Base-by-base conservation (phyloP, 2,888 invertebrate genomes). In the Petrolisthes manimaculis region DNA sequence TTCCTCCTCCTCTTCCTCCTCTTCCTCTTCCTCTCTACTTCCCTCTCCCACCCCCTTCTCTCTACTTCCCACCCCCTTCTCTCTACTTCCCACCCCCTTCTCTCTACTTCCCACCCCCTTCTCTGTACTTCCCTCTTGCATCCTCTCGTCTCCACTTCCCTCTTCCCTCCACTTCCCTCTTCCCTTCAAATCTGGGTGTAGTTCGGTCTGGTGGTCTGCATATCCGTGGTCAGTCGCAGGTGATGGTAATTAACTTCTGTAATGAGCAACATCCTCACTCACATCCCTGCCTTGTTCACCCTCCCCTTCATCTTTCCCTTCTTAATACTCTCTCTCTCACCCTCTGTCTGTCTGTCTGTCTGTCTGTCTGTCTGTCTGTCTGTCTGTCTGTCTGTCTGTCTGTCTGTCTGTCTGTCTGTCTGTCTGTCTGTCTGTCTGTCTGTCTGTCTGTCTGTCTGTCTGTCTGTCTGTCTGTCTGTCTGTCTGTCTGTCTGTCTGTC, bases 181-280 rank as follows among this genome's bases (percentile, higher is more conserved):
- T 51, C 1, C 24, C 53, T 77, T 24, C 75, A 54, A 61, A 0
- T 61, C 37, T 55, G 80, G 61, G 61, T 55, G 80, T 80, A 8
- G 6, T 56, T 3, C 18, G 61, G 61, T 9, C 4, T 61, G 61
- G 61, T 9, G 61, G 61, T 56, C n/a, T 24, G 21, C 53, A 54
- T 56, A 37, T 81, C 81, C 37, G 24, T 37, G 84, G 84, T 84
- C 84, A 84, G 67, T 67, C 84, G 67, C 69, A 56, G 84, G 78
- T 78, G 78, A 84, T 55, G 84, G 78, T 84, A 84, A 84, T 84
- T 84, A 84, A 79, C 78, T 61, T 67, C 54, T 1, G 78, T 84
- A 84, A 84, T 84, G 67, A 84, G 61, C 84, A 84, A 84, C 84
- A 77, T 84, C 84, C 84, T 78, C 84, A 78, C 51, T 69, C 78